Evolutionary conservation across 2,113 vertebrate species (phyloP).

Genomic region (Halichoerus grypus): DNA sequence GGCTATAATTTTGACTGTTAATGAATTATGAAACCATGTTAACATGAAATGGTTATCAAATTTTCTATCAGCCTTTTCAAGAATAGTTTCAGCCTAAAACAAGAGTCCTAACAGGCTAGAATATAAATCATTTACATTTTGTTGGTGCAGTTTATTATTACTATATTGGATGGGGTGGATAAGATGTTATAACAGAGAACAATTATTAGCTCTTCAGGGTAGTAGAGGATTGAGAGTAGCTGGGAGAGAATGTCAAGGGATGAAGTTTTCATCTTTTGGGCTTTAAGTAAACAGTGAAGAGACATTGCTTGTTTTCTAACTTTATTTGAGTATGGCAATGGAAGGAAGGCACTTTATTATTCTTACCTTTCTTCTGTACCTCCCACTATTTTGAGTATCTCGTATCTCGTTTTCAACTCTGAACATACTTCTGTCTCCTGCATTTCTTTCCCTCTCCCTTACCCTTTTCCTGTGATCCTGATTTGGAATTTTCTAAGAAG

Average conservation of each 20-base stretch:
- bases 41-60: not conserved
- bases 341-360: not conserved
- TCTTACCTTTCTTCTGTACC: not conserved
- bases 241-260: not conserved
- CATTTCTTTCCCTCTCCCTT: not conserved
- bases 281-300: not conserved
- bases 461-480: not conserved
- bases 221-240: not conserved
- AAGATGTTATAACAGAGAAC: not conserved
- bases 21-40: not conserved
- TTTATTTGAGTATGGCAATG: not conserved
- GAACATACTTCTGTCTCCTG: not conserved
- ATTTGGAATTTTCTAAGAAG: not conserved
- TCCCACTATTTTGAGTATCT: not conserved
- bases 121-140: not conserved
- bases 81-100: not conserved
- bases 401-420: not conserved
- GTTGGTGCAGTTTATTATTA: not conserved
- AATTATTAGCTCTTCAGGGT: not conserved
- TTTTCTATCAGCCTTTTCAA: not conserved
- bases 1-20: constrained; percentile 13
- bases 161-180: not conserved
- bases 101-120: not conserved
- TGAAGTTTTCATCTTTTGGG: too few species aligned
- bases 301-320: not conserved